Evolutionary conservation across 92 coral and sea anemone species (phyloP), one percentile per base, ranked within the genome.

Genomic region (Phenganax marumi): DNA sequence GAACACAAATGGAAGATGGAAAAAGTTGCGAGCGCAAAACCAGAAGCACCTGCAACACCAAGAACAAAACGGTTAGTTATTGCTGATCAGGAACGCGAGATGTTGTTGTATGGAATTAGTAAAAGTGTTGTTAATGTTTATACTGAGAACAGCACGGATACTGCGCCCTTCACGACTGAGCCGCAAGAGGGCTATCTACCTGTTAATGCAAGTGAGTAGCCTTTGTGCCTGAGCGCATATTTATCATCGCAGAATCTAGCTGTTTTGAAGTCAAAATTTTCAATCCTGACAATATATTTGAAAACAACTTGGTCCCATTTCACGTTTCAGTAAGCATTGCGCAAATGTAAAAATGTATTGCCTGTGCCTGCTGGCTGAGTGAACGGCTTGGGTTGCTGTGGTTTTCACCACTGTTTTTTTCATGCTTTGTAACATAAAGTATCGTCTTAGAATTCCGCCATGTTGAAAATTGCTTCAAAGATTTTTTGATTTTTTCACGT

Each of bases 1-100:
- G 97, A 92, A 62, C 91, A 91, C 16, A 90, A 87, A 75, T 91
- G 92, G 49, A 86, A 79, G 50, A 77, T 85, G 12, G 88, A 88
- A 46, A 77, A 66, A 46, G 72, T 65, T 5, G 22, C 60, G 56
- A 78, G 52, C 24, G 81, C 47, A 12, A 76, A 76, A 57, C 52
- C 68, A 26, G 80, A 78, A 65, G 88, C 76, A 57, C 85, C 25
- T 56, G 46, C 24, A 76, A 86, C 60, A 70, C 87, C 68, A 82
- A 88, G 71, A 65, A 19, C 50, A 12, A 78, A 78, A 78, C 83
- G 83, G 26, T 66, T 66, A 50, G 73, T 24, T 12, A 65, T 78
- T 24, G 73, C 52, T 21, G 83, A 49, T 39, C 71, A 78, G 52
- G 83, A 78, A 46, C 83, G 83, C 0, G 83, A 78, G 39, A 78